Conservation (phyloP, 2,113 vertebrate species). For the Pelvicachromis taeniatus region DNA sequence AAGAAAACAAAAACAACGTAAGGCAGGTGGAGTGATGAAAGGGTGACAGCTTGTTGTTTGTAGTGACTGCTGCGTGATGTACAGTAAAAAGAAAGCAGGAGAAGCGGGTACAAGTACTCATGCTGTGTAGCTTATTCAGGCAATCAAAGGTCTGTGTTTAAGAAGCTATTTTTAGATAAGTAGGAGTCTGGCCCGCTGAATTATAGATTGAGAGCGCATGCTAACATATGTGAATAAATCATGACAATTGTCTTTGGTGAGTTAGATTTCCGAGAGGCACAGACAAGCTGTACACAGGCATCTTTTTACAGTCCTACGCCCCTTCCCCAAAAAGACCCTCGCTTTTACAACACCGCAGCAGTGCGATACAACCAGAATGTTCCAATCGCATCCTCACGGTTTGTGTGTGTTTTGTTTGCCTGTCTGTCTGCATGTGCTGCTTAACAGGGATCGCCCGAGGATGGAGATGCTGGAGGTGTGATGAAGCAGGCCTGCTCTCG, state of each 20-base stretch:
- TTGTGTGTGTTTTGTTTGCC: conserved; percentile 18
- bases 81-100: conserved; percentile 46
- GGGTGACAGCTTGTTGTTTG: conserved; percentile 50
- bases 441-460: conserved; percentile 70
- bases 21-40: conserved; percentile 38
- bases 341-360: background rate
- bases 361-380: background rate
- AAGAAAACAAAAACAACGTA: background rate
- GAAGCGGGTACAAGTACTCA: conserved; percentile 43
- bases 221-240: conserved; percentile 75
- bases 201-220: conserved; percentile 70
- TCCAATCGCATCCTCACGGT: background rate
- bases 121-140: conserved; percentile 47
- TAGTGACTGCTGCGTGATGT: conserved; percentile 45
- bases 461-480: conserved; percentile 78
- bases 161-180: conserved; percentile 70
- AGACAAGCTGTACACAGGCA: background rate
- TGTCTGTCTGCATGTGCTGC: conserved; percentile 23
- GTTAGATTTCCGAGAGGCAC: conserved; percentile 30
- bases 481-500: conserved; percentile 29
- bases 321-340: background rate
- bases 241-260: conserved; percentile 62
- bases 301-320: background rate
- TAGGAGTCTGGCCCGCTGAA: conserved; percentile 56
- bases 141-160: conserved; percentile 67